Base-by-base conservation (phyloP, 2,797 vertebrate species). In the Halcyon smyrnensis region DNA sequence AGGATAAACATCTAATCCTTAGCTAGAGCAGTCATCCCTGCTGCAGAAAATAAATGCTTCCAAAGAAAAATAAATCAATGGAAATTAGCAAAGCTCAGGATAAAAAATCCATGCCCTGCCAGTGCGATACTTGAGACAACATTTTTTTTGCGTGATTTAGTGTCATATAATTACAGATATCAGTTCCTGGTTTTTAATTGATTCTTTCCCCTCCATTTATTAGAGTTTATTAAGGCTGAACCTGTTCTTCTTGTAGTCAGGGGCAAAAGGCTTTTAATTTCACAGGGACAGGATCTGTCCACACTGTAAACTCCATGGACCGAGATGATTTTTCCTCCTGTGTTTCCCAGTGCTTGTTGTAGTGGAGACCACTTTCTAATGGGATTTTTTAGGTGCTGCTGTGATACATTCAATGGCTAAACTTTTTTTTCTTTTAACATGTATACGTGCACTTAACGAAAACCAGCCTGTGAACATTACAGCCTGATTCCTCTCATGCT, bases 51-150 rank as follows among this genome's bases (percentile, higher is more conserved):
- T 82, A 94, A 97, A 96, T 96, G 95, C 75, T 94, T 95, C 67
- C 79, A 78, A 94, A 48, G 94, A 51, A 86, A 95, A 91, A 97
- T 96, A 97, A 97, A 98, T 98, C 97, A 97, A 93, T 80, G 95
- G 65, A 96, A 97, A 97, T 96, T 94, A 97, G 95, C 91, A 93
- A 87, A 94, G 95, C 92, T 94, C 83, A 87, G 84, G 77, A 91
- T 86, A 93, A 97, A 95, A 96, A 96, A 96, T 89, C 96, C 83
- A 97, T 97, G 89, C 30, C 88, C 85, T 93, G 89, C 67, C 93
- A 90, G 94, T 84, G 71, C 9, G 75, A 89, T 95, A 89, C 95
- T 91, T 67, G 75, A 96, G 89, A 90, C 90, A 92, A 94, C 62
- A 75, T 86, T 94, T 95, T 86, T 90, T 87, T 97, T 83, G 54